phyloP scores from a whole-genome alignment of 2,888 invertebrate genomes.

The Zootermopsis nevadensis region DNA sequence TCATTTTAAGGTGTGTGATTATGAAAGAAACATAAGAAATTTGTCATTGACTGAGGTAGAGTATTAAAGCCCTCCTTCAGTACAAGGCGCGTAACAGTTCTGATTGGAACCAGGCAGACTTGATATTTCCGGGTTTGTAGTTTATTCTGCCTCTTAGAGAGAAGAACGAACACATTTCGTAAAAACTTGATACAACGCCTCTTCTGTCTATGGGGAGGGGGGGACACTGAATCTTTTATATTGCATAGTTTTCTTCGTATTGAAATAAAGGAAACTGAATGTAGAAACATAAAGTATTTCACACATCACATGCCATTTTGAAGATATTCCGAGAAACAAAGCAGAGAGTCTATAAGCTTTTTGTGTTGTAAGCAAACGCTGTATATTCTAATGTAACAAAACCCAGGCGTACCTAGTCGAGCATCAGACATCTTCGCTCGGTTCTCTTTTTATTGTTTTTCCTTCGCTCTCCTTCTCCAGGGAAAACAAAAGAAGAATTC shows the following conservation, averaged over 20 bases:
- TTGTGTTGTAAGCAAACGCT: background rate
- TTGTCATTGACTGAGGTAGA: too few species aligned
- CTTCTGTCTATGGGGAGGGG: too few species aligned
- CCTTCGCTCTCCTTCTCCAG: background rate
- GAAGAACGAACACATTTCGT: too few species aligned
- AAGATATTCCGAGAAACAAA: background rate
- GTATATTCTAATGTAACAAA: slow-evolving; percentile 6
- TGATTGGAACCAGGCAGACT: too few species aligned
- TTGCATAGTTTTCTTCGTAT: background rate
- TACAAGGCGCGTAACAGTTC: too few species aligned
- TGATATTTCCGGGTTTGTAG: too few species aligned
- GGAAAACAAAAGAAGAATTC: background rate
- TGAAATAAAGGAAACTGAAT: background rate
- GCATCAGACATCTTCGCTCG: background rate
- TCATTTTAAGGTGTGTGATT: too few species aligned
- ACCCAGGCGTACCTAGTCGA: background rate
- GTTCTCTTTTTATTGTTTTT: slow-evolving; percentile 3
- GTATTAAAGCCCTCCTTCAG: too few species aligned
- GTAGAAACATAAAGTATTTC: background rate
- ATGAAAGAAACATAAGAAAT: too few species aligned
- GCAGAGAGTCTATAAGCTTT: background rate
- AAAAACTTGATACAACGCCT: too few species aligned
- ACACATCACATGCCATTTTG: background rate
- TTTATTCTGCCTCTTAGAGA: too few species aligned
- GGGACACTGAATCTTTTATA: too few species aligned